Base-by-base conservation (phyloP, 37 sponge, comb jelly and placozoan species). In the Bolinopsis microptera region DNA sequence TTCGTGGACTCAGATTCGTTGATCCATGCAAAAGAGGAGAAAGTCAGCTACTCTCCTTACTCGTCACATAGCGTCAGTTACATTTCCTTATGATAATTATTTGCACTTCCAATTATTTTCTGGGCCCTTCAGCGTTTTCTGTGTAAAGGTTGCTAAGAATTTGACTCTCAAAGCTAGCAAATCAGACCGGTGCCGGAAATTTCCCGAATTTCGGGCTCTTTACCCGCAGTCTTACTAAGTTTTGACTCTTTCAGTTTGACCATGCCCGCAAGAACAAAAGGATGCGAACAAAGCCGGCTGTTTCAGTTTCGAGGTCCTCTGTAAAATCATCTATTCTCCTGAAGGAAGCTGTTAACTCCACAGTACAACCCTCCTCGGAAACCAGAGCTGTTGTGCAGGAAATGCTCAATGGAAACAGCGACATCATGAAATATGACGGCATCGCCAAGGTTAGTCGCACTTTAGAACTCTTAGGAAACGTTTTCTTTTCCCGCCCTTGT, bases 1-100 rank as follows among this genome's bases (percentile, higher is more conserved):
- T 77, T 77, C 37, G 80, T 77, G 33, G 80, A 77, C 32, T 77
- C 80, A 34, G 80, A 77, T 77, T 77, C 80, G 35, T 18, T 77
- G 0, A 32, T 77, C 34, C 33, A 77, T 16, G 80, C 80, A 22
- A 77, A 77, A 35, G 80, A 77, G 13, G 80, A 77, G 27, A 77
- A 77, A 32, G 32, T 77, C 80, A 77, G 80, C 35, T 77, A 77
- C 32, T 77, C 80, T 0, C 80, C 80, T 77, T 77, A 77, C 32
- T 77, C 80, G 2, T 16, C 80, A 2, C 16, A 77, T 32, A 77
- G 16, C 35, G 80, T 77, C 21, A 77, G 37, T 77, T 24, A 48
- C 61, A 18, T 13, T 48, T 18, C 61, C 5, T 13, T 48, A 48
- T 48, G 9, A 48, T n/a, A n/a, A n/a, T n/a, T n/a, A n/a, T n/a